Evolutionary conservation across 2,797 vertebrate genomes (phyloP).

Genomic region (Melanotaenia trifasciata): DNA sequence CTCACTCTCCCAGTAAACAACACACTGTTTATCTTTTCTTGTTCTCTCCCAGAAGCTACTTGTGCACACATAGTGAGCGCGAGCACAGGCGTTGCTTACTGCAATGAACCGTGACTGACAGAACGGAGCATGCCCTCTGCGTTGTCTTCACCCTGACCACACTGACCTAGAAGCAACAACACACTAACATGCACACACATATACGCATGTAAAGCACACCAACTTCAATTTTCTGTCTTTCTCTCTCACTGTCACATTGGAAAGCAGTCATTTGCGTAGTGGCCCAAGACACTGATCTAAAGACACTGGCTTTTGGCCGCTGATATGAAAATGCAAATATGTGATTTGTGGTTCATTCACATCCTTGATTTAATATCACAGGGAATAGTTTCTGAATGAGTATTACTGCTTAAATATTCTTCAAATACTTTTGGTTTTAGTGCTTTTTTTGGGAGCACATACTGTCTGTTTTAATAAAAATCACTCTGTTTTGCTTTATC

Average conservation of each 20-base stretch:
- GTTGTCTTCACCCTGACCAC: slow-evolving; percentile 64
- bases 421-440: not conserved
- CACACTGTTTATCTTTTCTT: slow-evolving; percentile 24
- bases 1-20: slow-evolving; percentile 8
- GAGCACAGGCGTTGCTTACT: slow-evolving; percentile 61
- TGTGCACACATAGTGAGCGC: slow-evolving; percentile 44
- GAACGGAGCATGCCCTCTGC: slow-evolving; percentile 68
- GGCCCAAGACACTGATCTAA: slow-evolving; percentile 52
- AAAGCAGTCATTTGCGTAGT: slow-evolving; percentile 46
- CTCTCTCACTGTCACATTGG: slow-evolving; percentile 26
- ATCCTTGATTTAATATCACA: slow-evolving; percentile 4
- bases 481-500: no score
- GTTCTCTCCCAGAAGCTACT: slow-evolving; percentile 15
- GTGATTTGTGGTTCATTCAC: slow-evolving; percentile 3
- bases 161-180: slow-evolving; percentile 63
- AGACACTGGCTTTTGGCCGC: slow-evolving; percentile 33
- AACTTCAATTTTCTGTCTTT: slow-evolving; percentile 35
- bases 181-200: slow-evolving; percentile 23
- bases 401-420: slow-evolving; percentile 11
- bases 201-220: slow-evolving; percentile 41
- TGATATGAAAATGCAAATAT: slow-evolving; percentile 40
- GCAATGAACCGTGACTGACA: slow-evolving; percentile 68
- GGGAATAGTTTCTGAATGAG: not conserved
- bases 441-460: not conserved
- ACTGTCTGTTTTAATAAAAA: no score